These are phyloP conservation scores for Xenopus laevis DNA, from an alignment of 2,113 vertebrate species.

Conservation along the genomic window DNA sequence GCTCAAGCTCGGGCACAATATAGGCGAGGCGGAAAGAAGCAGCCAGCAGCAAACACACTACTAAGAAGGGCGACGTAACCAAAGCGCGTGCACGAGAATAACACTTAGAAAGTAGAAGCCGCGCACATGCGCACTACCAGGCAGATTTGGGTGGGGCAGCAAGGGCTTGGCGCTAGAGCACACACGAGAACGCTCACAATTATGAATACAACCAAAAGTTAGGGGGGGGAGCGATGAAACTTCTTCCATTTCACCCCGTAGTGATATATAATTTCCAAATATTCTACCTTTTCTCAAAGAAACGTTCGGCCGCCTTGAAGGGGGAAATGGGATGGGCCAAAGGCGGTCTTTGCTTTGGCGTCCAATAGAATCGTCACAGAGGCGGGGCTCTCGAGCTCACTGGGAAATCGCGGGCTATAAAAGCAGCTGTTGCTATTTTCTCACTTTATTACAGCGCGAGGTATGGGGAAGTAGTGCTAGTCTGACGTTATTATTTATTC, in stretches of 20 bases:
- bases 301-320: not conserved
- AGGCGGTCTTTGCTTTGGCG: not conserved
- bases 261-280: not conserved
- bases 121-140: not conserved
- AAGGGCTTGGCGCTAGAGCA: conserved; percentile 1
- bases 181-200: not conserved
- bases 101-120: too few relatives aligned
- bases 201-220: not conserved
- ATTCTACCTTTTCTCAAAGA: not conserved
- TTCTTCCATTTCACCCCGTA: too few relatives aligned
- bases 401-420: conserved; percentile 10
- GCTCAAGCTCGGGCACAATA: conserved; percentile 14
- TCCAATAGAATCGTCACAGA: not conserved
- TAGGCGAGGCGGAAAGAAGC: not conserved
- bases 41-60: not conserved
- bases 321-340: not conserved
- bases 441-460: not conserved
- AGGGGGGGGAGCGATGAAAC: too few relatives aligned
- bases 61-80: not conserved
- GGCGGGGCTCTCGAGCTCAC: not conserved
- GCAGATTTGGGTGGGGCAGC: conserved; percentile 3
- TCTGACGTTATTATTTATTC: not conserved
- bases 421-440: conserved; percentile 27
- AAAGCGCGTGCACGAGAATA: conserved; percentile 1
- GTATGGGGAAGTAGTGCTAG: not conserved